Evolutionary conservation across 2,113 vertebrate genomes (phyloP).

Genomic region (Macroglossus sobrinus): DNA sequence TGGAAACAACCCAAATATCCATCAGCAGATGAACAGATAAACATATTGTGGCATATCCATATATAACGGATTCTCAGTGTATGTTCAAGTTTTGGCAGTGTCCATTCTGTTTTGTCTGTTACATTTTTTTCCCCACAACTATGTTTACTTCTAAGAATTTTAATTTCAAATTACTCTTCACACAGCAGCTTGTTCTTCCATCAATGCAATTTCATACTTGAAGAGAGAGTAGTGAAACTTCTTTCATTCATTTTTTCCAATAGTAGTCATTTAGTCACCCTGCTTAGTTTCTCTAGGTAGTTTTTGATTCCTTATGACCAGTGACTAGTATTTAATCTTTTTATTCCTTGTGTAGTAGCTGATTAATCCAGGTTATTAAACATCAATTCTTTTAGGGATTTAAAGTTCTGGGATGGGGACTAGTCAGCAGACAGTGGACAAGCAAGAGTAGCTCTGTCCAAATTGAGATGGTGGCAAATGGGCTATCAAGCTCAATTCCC

Average conservation of each 20-base stretch:
- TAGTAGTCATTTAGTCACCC: neutral
- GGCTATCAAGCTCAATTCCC: neutral
- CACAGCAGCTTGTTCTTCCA: neutral
- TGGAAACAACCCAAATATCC: neutral
- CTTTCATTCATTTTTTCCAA: neutral
- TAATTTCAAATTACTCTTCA: conserved; percentile 28
- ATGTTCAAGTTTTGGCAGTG: conserved; percentile 11
- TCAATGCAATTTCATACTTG: neutral
- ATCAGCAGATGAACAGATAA: neutral
- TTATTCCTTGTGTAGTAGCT: neutral
- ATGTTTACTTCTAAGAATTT: neutral
- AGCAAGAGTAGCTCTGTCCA: neutral
- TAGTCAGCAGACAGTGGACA: neutral
- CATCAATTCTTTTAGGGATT: neutral
- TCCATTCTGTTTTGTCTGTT: conserved; percentile 37
- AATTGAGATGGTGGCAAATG: neutral
- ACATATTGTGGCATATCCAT: neutral
- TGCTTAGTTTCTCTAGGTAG: neutral
- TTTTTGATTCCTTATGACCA: neutral
- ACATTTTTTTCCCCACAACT: neutral
- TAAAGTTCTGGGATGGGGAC: neutral
- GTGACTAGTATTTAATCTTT: neutral
- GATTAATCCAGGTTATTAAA: neutral
- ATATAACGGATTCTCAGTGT: neutral
- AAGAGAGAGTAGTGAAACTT: neutral